A percentile compares a stretch with the other conserved stretches of the same genome.
Evolutionary conservation across 2,797 vertebrate genomes (phyloP).

Genomic region (Coreius guichenoti): DNA sequence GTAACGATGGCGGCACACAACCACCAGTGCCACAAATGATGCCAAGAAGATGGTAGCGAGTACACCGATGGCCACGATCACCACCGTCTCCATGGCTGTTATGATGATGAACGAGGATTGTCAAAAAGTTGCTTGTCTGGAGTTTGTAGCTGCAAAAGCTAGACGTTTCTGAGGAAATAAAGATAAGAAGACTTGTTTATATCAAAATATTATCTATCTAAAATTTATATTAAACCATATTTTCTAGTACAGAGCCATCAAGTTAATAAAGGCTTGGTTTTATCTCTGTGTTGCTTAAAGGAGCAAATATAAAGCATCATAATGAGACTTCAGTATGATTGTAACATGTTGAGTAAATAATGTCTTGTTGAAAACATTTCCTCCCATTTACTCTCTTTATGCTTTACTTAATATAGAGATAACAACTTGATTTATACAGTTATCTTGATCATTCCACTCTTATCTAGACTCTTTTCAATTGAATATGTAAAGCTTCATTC

Average conservation of each 20-base stretch:
- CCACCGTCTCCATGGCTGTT: conserved; percentile 92
- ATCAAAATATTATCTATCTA: background rate
- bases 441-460: background rate
- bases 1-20: conserved; percentile 94
- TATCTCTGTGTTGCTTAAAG: background rate
- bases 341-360: background rate
- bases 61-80: conserved; percentile 95
- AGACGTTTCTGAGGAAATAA: conserved; percentile 68
- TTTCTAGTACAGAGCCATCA: too few species aligned
- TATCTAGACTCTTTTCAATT: background rate
- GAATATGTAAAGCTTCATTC: background rate
- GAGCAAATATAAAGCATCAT: background rate
- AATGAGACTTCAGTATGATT: background rate
- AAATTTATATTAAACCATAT: background rate
- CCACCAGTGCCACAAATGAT: conserved; percentile 91
- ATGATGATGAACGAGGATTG: conserved; percentile 43
- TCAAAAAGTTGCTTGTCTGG: conserved; percentile 54
- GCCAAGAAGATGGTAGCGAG: conserved; percentile 96
- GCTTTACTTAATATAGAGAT: background rate
- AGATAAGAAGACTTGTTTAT: background rate
- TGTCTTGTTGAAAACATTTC: background rate
- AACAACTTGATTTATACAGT: background rate
- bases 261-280: background rate
- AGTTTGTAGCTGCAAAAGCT: conserved; percentile 56
- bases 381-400: background rate